A percentile compares a stretch with the other conserved stretches of the same genome.
These are phyloP conservation scores for Chrysolina oricalcia DNA, from an alignment of 2,888 invertebrate genomes.

Conservation along the genomic window DNA sequence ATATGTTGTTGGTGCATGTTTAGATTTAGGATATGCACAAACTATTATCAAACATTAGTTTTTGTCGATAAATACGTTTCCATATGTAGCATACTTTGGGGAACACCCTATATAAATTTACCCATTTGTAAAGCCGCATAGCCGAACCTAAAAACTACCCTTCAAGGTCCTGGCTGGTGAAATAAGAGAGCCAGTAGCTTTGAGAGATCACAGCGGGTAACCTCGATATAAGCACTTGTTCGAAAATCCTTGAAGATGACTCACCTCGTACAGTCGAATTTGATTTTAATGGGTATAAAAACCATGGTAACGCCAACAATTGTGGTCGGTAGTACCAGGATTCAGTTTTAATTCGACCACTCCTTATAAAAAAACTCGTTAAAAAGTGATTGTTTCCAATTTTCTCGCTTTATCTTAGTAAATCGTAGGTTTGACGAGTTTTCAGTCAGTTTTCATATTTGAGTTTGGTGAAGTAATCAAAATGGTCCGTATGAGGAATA, in stretches of 20 bases:
- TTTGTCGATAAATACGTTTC: too few relatives aligned
- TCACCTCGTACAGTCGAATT: background rate
- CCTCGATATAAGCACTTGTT: background rate
- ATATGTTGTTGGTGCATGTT: too few relatives aligned
- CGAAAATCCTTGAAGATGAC: background rate
- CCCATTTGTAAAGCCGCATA: too few relatives aligned
- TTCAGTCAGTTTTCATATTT: background rate
- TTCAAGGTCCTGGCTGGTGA: too few relatives aligned
- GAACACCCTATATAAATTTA: too few relatives aligned
- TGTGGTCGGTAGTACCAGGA: background rate
- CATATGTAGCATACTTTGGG: too few relatives aligned
- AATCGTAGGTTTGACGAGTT: too few relatives aligned
- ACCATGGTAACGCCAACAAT: background rate
- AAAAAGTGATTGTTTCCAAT: background rate
- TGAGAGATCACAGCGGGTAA: too few relatives aligned
- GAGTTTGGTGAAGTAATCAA: background rate
- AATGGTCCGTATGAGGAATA: slow-evolving; percentile 21
- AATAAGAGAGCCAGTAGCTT: too few relatives aligned
- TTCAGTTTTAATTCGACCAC: background rate
- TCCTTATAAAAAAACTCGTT: background rate
- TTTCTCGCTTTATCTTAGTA: background rate
- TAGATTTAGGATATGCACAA: too few relatives aligned
- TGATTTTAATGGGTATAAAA: background rate
- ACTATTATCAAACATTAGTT: too few relatives aligned
- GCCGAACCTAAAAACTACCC: too few relatives aligned